Evolutionary conservation across 2,113 vertebrate genomes (phyloP).

Genomic region (Andinoacara biseriatus): DNA sequence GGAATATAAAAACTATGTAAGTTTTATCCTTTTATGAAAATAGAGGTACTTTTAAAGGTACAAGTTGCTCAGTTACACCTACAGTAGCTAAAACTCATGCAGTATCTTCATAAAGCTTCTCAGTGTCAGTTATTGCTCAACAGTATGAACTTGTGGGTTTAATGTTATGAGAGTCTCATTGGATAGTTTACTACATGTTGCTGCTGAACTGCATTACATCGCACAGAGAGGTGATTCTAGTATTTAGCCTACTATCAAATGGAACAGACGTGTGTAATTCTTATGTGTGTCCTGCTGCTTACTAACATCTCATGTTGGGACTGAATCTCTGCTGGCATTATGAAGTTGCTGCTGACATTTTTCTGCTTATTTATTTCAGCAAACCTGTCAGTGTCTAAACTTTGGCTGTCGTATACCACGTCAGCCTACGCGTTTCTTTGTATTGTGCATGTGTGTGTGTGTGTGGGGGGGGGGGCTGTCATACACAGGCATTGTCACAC

Average conservation of each 20-base stretch:
- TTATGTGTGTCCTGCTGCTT: neutral
- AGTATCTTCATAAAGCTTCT: too few species aligned
- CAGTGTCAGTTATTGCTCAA: too few species aligned
- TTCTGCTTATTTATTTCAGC: slow-evolving; percentile 26
- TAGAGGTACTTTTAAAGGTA: too few species aligned
- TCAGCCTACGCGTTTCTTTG: slow-evolving; percentile 13
- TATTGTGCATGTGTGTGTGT: neutral
- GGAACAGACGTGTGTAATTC: neutral
- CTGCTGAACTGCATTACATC: neutral
- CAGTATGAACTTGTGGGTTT: too few species aligned
- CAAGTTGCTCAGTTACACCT: too few species aligned
- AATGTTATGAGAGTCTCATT: too few species aligned
- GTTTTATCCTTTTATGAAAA: too few species aligned
- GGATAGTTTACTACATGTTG: neutral
- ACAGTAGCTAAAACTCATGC: too few species aligned
- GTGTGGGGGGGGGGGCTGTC: neutral
- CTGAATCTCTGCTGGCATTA: neutral
- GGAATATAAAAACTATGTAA: too few species aligned
- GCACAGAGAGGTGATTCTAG: neutral
- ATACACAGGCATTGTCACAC: neutral
- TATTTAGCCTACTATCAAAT: neutral
- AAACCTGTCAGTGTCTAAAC: slow-evolving; percentile 2
- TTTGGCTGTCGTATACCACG: neutral
- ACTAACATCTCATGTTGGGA: neutral
- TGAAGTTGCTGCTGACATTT: slow-evolving; percentile 5